Base-by-base conservation (phyloP, 2,888 invertebrate species). In the Dryadula phaetusa region DNA sequence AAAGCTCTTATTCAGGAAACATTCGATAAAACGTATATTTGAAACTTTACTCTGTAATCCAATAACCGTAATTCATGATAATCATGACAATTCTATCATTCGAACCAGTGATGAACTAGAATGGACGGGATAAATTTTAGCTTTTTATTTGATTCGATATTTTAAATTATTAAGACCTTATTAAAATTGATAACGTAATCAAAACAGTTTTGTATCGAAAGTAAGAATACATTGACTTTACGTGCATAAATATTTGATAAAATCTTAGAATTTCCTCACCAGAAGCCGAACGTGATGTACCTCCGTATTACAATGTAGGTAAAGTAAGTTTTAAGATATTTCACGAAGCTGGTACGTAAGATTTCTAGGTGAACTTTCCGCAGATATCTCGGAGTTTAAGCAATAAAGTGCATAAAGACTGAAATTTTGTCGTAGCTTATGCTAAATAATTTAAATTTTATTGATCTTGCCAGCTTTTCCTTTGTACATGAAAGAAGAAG, bases 291-390 rank as follows among this genome's bases (percentile, higher is more conserved):
- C 28, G 58, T 49, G 47, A 56, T n/a, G 40, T 18, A 58, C 14
- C 18, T 34, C n/a, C 14, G 16, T 64, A 7, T 58, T 40, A 58
- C 47, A 58, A 64, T 64, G 46, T 40, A 40, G 40, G 58, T 28
- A 47, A 44, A 58, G 56, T 34, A 58, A 37, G 40, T 40, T 56
- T 64, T 18, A 28, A 64, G 54, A 34, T 56, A 64, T 56, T 64
- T 56, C 37, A 46, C 7, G 37, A 37, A 56, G 22, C 54, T 37
- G 8, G 25, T 12, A 56, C 16, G 1, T 22, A 40, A 56, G 56
- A 40, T 40, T 28, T 42, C 18, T 25, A 56, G 37, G 34, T 54
- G n/a, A 54, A 64, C 64, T 56, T 46, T 37, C 22, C 32, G 20
- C 25, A 44, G 52, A 64, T 22, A 56, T 44, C 34, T 56, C 16